Evolutionary conservation across 1,140 invertebrate species (phyloP).

Genomic region (Dinoponera quadriceps): DNA sequence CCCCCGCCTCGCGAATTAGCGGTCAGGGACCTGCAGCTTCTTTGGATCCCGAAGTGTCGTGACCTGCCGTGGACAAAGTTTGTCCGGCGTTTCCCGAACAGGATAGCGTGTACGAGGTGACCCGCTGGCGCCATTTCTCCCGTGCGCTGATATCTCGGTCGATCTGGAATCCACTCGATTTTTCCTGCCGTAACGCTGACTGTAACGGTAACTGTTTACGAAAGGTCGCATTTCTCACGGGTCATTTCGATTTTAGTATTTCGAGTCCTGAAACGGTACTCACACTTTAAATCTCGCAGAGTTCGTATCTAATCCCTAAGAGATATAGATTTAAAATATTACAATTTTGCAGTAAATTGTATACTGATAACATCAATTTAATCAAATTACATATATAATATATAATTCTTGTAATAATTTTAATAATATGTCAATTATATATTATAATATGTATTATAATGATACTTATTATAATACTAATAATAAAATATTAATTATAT

Average conservation of each 20-base stretch:
- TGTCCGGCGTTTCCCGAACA: constrained; percentile 20
- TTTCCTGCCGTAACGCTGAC: not conserved
- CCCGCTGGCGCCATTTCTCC: not conserved
- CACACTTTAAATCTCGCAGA: too few relatives aligned
- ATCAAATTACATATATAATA: too few relatives aligned
- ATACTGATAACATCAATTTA: too few relatives aligned
- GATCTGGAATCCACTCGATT: not conserved
- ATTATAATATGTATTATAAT: not conserved
- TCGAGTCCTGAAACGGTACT: too few relatives aligned
- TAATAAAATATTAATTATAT: too few relatives aligned
- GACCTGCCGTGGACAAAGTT: constrained; percentile 37
- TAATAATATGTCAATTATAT: not conserved
- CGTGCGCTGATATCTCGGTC: not conserved
- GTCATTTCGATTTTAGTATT: too few relatives aligned
- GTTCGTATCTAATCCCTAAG: too few relatives aligned
- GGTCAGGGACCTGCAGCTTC: constrained; percentile 23
- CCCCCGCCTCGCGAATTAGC: constrained; percentile 62
- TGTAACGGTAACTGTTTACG: too few relatives aligned
- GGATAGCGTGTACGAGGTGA: constrained; percentile 21
- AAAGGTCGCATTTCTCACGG: too few relatives aligned
- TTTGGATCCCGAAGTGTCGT: constrained; percentile 42
- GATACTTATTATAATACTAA: too few relatives aligned
- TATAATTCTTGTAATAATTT: not conserved
- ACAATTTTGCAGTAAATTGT: too few relatives aligned
- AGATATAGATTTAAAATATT: too few relatives aligned